Base-by-base conservation (phyloP, 2,797 vertebrate genomes). In the Cynodonichthys magdalenae region DNA sequence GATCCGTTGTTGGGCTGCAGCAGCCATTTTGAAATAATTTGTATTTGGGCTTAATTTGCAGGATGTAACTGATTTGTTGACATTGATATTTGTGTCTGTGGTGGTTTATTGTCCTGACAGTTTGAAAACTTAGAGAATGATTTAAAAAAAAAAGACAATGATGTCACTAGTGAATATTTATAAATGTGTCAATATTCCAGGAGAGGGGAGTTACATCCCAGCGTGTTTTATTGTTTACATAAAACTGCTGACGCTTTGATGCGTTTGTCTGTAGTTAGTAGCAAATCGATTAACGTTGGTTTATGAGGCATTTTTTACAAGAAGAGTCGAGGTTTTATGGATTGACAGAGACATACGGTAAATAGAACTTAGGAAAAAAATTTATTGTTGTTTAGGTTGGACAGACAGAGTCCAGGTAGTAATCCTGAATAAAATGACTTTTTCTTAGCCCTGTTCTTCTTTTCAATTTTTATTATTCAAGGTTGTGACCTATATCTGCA, bases 281-380 rank as follows among this genome's bases (percentile, higher is more conserved):
- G 19, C 6, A 48, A 74, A 71, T 71, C n/a, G n/a, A 84, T 77
- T 75, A 39, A 63, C 82, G 76, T 66, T 39, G 46, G 41, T 62
- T 74, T 29, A 53, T 58, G 48, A 61, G 59, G 27, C 50, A 53
- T 50, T 54, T 56, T 3, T 66, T 18, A 54, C 27, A 36, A 71
- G 53, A 17, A 15, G n/a, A 24, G 57, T 55, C n/a, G 53, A 42
- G 17, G 8, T 15, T 53, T 61, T 15, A 49, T 7, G 28, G 58
- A 63, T 12, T 5, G 55, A 31, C 3, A 57, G 55, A 52, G 14
- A 36, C 20, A 77, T 57, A 6, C 36, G 11, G 11, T 39, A 31
- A 74, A 66, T 46, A 60, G 28, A 58, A 10, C 34, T 44, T 59
- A 27, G 31, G 5, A 31, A 31, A 31, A 6, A 31, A n/a, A 24